Percentiles rank a stretch among this genome's conserved stretches.
These are phyloP conservation scores for Phyllopteryx taeniolatus DNA, from an alignment of 2,113 vertebrate genomes.

Conservation along the genomic window DNA sequence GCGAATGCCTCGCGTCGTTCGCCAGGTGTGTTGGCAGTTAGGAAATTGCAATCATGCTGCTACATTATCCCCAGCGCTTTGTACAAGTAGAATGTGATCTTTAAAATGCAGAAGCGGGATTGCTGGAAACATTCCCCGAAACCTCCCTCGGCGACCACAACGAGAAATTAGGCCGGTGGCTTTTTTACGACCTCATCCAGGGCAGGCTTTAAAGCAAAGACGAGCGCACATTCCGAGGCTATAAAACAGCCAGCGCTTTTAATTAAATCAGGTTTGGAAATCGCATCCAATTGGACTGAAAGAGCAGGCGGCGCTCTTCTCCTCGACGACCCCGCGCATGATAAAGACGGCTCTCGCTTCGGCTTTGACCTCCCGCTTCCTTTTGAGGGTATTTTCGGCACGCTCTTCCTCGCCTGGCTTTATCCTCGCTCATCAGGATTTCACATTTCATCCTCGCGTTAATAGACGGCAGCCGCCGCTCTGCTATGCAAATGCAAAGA, in stretches of 20 bases:
- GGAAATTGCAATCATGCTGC: constrained; percentile 16
- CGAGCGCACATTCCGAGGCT: constrained; percentile 6
- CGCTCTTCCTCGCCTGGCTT: constrained; percentile 23
- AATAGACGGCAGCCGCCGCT: constrained; percentile 24
- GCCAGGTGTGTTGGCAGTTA: not conserved
- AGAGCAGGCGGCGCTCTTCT: not conserved
- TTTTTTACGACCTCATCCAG: constrained; percentile 36
- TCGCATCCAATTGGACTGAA: not conserved
- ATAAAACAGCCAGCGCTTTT: constrained; percentile 15
- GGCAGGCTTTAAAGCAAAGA: constrained; percentile 28
- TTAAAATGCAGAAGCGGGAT: constrained; percentile 15
- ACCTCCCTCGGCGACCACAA: constrained; percentile 12
- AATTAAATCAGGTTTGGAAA: constrained; percentile 18
- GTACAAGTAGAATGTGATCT: not conserved
- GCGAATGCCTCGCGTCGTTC: constrained; percentile 1
- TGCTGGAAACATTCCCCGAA: constrained; percentile 21
- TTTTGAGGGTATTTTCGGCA: constrained; percentile 1
- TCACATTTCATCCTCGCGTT: constrained; percentile 30
- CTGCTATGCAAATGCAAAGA: constrained; percentile 37
- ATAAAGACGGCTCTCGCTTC: not conserved
- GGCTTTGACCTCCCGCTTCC: not conserved
- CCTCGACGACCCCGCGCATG: not conserved
- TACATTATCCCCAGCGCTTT: not conserved
- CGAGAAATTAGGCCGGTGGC: constrained; percentile 38
- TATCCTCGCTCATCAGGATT: constrained; percentile 31